Percentiles rank a stretch among this genome's conserved stretches.
Conservation (phyloP, 2,113 vertebrate genomes). For the Nematolebias whitei region DNA sequence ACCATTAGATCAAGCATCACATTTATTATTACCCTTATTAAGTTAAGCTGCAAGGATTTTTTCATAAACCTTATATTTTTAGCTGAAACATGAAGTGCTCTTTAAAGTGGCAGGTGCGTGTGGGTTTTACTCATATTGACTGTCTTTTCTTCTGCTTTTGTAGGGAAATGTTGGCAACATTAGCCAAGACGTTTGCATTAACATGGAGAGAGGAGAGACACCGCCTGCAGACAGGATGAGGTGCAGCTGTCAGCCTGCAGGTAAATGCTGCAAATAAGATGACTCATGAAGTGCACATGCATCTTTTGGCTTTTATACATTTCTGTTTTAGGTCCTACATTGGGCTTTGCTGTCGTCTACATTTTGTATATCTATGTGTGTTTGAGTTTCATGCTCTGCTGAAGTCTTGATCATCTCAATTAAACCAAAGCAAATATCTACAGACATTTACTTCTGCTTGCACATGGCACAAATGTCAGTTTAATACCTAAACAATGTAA, state of each 20-base stretch:
- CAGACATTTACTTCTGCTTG: constrained; percentile 38
- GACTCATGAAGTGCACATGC: not conserved
- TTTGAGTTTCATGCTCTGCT: constrained; percentile 6
- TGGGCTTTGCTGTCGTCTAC: constrained; percentile 20
- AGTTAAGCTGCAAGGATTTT: too few relatives aligned
- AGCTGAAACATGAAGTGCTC: not conserved
- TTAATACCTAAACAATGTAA: constrained; percentile 50
- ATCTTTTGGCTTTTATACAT: not conserved
- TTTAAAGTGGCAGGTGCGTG: not conserved
- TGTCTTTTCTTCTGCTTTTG: constrained; percentile 46
- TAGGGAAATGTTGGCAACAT: constrained; percentile 40
- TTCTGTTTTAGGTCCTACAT: constrained; percentile 4
- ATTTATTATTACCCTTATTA: constrained; percentile 26
- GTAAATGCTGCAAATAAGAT: constrained; percentile 43
- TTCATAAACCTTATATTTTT: not conserved
- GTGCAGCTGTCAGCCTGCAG: constrained; percentile 43
- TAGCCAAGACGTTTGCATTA: constrained; percentile 24
- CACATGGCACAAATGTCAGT: constrained; percentile 44
- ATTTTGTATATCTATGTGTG: constrained; percentile 18
- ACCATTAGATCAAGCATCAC: constrained; percentile 7
- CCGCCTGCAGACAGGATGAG: constrained; percentile 28
- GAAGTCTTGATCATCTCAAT: constrained; percentile 1
- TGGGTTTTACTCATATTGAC: constrained; percentile 1
- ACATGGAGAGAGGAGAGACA: constrained; percentile 21
- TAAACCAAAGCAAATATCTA: constrained; percentile 35